A percentile compares a stretch with the other conserved stretches of the same genome.
These are phyloP conservation scores for Vidua chalybeata DNA, from an alignment of 2,113 vertebrate genomes.

Conservation along the genomic window DNA sequence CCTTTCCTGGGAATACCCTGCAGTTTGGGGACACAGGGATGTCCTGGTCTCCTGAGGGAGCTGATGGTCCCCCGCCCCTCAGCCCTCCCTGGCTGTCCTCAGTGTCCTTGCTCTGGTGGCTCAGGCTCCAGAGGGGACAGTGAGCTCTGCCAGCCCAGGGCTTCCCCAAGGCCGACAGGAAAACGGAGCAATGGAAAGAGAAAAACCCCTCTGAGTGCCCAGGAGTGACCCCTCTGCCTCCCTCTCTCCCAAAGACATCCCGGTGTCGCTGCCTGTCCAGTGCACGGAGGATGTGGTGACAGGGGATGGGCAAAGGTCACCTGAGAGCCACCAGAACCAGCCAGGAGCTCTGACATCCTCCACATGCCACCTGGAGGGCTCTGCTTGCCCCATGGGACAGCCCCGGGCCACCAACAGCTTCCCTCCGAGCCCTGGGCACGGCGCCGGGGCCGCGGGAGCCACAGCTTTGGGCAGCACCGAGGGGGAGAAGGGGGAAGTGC, in stretches of 20 bases:
- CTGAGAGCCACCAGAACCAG: fast-evolving
- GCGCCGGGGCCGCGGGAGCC: fast-evolving
- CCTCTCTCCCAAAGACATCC: neutral
- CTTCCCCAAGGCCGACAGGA: fast-evolving
- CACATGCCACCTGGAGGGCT: neutral
- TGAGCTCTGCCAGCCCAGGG: neutral
- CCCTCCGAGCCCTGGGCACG: fast-evolving
- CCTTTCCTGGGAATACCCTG: neutral
- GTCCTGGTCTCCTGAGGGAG: fast-evolving
- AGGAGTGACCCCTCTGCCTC: neutral
- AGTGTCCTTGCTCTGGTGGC: neutral
- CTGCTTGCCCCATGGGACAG: neutral
- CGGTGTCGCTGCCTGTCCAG: neutral
- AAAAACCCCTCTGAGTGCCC: fast-evolving
- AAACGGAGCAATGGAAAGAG: fast-evolving
- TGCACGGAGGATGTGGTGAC: neutral
- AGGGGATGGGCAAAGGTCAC: neutral
- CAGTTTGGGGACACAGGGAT: fast-evolving
- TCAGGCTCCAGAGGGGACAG: neutral
- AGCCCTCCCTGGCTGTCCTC: neutral
- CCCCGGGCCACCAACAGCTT: fast-evolving
- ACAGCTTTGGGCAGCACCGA: fast-evolving
- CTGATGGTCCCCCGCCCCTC: neutral
- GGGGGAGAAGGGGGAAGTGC: neutral
- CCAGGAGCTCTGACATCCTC: fast-evolving